These are phyloP conservation scores for Caenorhabditis sp. DNA, from an alignment of 2,888 invertebrate genomes.

Conservation along the genomic window DNA sequence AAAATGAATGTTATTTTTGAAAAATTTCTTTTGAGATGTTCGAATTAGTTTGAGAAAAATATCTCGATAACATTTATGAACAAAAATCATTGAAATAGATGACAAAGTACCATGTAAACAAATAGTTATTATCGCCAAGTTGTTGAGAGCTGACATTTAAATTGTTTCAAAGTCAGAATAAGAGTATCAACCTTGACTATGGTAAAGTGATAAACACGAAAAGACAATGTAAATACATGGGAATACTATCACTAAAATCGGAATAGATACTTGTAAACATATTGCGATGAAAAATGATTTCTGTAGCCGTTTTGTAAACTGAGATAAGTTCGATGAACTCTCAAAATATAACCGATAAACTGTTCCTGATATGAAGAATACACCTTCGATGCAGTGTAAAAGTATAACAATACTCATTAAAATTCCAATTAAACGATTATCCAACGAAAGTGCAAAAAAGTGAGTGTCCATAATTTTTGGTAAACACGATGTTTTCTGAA, in stretches of 20 bases:
- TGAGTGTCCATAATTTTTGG: background rate
- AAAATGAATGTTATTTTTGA: background rate
- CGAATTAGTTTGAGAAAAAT: background rate
- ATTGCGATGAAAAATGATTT: slow-evolving; percentile 1
- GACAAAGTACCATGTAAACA: background rate
- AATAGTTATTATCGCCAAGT: background rate
- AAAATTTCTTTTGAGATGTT: background rate
- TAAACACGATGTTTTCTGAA: background rate
- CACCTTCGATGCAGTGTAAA: background rate
- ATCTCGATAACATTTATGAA: background rate
- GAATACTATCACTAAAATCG: background rate
- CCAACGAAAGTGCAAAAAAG: background rate
- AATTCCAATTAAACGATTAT: background rate
- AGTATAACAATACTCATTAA: background rate
- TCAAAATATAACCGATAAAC: background rate
- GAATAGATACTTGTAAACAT: background rate
- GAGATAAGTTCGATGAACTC: background rate
- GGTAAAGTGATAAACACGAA: background rate
- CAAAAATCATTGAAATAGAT: background rate
- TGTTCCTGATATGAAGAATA: background rate
- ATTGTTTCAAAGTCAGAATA: background rate
- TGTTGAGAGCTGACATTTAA: background rate
- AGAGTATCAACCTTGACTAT: background rate
- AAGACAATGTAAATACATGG: background rate
- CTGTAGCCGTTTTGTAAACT: background rate